Base-by-base conservation (phyloP, 2,113 vertebrate genomes). In the Chaenocephalus aceratus region DNA sequence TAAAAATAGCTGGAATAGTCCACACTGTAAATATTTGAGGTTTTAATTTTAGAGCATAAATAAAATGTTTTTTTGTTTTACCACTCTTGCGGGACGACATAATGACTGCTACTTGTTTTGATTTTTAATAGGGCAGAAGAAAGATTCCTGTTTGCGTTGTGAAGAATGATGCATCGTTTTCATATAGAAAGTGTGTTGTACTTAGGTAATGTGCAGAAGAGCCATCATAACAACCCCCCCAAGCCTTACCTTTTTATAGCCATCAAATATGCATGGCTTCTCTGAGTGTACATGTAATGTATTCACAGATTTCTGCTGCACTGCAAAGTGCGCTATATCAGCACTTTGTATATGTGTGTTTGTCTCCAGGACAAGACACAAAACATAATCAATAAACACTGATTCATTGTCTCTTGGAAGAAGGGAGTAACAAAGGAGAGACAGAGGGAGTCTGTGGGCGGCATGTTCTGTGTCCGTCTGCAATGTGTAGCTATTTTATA, bases 261-360 rank as follows among this genome's bases (percentile, higher is more conserved):
- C 83, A 93, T 94, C 80, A 93, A 94, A 92, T 93, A 93, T 93
- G 85, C 77, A 93, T 90, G 77, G 63, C 9, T 75, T 46, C 68
- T 84, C 75, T 78, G 82, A 87, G 87, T 68, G 84, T 77, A 67
- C 68, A 75, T 72, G 57, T 79, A 84, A 92, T 88, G 81, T 86
- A 90, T 92, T 92, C 86, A 89, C 63, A 80, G 70, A 84, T 80
- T 82, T 77, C 72, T 48, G 30, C 66, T 79, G 73, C 82, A 80
- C 62, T 63, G 75, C 57, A 91, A 91, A 90, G 69, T 74, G 68
- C 62, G 1, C 45, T 66, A 86, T 66, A 86, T 93, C 93, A 92
- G 92, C 92, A 92, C 23, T 88, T 89, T 91, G 56, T 58, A 62
- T 65, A 67, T 73, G 67, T 70, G 46, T 57, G 61, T 68, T 57